Conservation (phyloP, 2,888 invertebrate genomes). For the Zelleria hepariella region DNA sequence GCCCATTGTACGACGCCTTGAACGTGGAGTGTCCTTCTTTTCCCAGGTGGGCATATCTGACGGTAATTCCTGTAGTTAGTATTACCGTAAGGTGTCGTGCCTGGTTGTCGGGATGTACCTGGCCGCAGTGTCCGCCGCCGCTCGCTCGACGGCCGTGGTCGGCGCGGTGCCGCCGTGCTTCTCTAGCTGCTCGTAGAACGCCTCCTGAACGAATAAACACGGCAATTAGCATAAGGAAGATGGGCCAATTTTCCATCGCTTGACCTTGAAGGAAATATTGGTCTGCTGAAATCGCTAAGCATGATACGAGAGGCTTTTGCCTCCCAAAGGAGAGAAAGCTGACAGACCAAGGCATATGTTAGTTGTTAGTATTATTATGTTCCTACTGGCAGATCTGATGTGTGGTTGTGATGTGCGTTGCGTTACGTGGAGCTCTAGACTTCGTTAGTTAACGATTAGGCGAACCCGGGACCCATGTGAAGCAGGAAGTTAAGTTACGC, state of each 20-base stretch:
- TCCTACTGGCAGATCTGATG: background rate
- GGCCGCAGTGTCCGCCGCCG: slow-evolving; percentile 43
- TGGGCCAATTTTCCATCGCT: no score
- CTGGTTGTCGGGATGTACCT: slow-evolving; percentile 47
- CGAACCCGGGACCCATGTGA: background rate
- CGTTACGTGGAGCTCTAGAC: background rate
- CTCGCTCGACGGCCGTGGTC: slow-evolving; percentile 66
- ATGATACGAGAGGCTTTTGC: no score
- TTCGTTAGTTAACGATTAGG: background rate
- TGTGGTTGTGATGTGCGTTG: background rate
- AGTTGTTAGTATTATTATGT: background rate
- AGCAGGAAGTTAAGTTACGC: background rate
- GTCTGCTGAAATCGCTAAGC: no score
- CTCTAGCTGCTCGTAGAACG: slow-evolving; percentile 93
- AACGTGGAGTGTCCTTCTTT: no score
- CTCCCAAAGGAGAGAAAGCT: no score
- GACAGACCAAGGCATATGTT: background rate
- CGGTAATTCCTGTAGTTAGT: background rate
- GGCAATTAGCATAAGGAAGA: no score
- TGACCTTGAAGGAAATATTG: no score
- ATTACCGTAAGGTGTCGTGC: slow-evolving; percentile 47
- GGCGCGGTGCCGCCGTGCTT: slow-evolving; percentile 76
- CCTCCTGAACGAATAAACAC: slow-evolving; percentile 73
- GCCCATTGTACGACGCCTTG: no score
- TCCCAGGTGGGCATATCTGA: background rate